Percentiles rank a stretch among this genome's conserved stretches.
These are phyloP conservation scores for Harlomillsia oculata DNA, from an alignment of 1,140 invertebrate genomes.

Conservation along the genomic window DNA sequence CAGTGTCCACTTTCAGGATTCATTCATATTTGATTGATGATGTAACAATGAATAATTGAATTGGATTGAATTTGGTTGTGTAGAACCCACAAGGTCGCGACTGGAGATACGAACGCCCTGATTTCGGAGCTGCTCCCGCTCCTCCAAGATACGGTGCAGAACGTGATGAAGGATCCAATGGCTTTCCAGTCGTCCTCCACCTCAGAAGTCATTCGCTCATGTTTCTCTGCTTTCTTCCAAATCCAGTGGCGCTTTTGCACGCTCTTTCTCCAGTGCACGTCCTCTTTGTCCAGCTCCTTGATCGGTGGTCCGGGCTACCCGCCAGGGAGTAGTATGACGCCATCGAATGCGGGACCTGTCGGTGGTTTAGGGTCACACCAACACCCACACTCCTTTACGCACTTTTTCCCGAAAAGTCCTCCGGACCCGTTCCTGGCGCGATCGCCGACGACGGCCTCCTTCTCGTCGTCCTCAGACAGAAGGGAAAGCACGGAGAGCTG, in stretches of 20 bases:
- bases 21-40: background rate
- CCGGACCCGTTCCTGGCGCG: slow-evolving; percentile 23
- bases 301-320: no score
- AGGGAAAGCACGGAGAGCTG: slow-evolving; percentile 35
- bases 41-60: background rate
- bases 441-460: slow-evolving; percentile 29
- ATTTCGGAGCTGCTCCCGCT: slow-evolving; percentile 34
- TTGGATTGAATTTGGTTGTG: background rate
- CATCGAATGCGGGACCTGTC: no score
- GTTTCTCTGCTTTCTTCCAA: slow-evolving; percentile 36
- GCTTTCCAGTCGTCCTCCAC: slow-evolving; percentile 25
- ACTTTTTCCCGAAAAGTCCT: slow-evolving; percentile 14
- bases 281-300: no score
- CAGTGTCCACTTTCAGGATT: background rate
- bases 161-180: slow-evolving; percentile 33
- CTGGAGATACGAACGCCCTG: slow-evolving; percentile 30
- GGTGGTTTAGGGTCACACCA: no score
- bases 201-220: slow-evolving; percentile 36
- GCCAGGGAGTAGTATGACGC: no score
- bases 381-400: no score
- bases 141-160: slow-evolving; percentile 33
- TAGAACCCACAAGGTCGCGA: slow-evolving; percentile 34
- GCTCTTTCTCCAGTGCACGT: slow-evolving; percentile 31
- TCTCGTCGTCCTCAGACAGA: slow-evolving; percentile 27
- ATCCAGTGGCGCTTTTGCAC: slow-evolving; percentile 35